Percentiles rank a stretch among this genome's conserved stretches.
These are phyloP conservation scores for Isichthys henryi DNA, from an alignment of 2,113 vertebrate genomes.

Conservation along the genomic window DNA sequence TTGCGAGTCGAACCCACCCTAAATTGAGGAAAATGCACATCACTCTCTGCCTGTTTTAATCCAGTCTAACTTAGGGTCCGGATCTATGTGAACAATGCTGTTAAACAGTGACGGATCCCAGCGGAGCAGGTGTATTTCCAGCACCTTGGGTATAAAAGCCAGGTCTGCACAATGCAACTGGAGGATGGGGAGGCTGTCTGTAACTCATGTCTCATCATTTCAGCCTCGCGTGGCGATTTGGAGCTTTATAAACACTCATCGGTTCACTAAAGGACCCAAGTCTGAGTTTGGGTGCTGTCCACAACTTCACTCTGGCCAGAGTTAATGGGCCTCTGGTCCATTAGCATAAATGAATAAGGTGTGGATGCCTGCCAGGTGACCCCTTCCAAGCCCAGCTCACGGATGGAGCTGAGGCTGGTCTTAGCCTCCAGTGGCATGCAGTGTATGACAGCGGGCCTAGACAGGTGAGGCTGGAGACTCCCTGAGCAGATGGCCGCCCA, in stretches of 20 bases:
- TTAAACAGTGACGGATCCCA: neutral
- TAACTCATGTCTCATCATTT: neutral
- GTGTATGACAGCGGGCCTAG: neutral
- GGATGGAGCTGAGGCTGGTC: neutral
- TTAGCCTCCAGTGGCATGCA: neutral
- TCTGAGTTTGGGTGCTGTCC: neutral
- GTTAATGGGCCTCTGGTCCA: neutral
- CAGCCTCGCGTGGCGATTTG: neutral
- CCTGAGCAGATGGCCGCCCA: neutral
- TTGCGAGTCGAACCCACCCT: neutral
- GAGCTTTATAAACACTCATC: neutral
- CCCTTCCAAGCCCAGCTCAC: neutral
- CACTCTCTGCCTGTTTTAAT: neutral
- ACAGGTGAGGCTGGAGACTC: neutral
- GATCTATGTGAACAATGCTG: neutral
- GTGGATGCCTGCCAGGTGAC: conserved; percentile 8
- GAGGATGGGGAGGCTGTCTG: neutral
- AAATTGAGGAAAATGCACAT: neutral
- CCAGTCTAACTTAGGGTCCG: neutral
- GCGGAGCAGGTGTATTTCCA: neutral
- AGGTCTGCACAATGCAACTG: neutral
- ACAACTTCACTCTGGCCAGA: neutral
- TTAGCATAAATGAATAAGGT: conserved; percentile 9
- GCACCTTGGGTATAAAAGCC: neutral
- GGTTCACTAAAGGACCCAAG: neutral